These are phyloP conservation scores for Chlorodrepanis virens DNA, from an alignment of 2,113 vertebrate species.

Conservation along the genomic window DNA sequence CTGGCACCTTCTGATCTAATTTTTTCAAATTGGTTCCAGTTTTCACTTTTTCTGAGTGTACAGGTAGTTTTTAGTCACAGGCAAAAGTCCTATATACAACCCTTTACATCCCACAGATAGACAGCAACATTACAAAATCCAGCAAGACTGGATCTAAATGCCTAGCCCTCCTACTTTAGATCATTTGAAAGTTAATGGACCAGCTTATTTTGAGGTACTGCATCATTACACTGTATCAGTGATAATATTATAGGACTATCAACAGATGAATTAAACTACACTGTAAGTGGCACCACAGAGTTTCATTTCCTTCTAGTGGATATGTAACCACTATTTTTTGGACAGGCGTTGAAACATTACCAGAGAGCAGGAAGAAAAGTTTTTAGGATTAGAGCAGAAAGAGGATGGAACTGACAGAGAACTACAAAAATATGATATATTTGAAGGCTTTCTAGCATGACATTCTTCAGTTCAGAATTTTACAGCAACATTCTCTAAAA, in stretches of 20 bases:
- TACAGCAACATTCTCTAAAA: background rate
- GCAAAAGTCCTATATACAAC: rapidly evolving
- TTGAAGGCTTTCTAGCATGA: background rate
- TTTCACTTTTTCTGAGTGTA: background rate
- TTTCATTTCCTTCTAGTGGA: background rate
- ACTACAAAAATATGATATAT: background rate
- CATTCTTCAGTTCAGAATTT: background rate
- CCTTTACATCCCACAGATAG: background rate
- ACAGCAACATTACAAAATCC: background rate
- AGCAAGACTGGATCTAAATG: background rate
- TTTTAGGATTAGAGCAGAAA: background rate
- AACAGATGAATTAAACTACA: background rate
- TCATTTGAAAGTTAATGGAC: conserved; percentile 11
- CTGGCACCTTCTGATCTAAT: background rate
- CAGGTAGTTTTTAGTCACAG: background rate
- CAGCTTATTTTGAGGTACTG: background rate
- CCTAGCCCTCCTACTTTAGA: background rate
- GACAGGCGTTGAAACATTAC: background rate
- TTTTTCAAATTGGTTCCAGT: background rate
- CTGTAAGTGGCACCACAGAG: background rate
- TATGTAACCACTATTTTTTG: background rate
- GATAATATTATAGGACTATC: background rate
- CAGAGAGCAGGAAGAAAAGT: background rate
- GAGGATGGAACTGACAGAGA: background rate
- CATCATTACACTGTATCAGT: conserved; percentile 5